Conservation (phyloP, 2,888 invertebrate species). For the Petrolisthes cinctipes region DNA sequence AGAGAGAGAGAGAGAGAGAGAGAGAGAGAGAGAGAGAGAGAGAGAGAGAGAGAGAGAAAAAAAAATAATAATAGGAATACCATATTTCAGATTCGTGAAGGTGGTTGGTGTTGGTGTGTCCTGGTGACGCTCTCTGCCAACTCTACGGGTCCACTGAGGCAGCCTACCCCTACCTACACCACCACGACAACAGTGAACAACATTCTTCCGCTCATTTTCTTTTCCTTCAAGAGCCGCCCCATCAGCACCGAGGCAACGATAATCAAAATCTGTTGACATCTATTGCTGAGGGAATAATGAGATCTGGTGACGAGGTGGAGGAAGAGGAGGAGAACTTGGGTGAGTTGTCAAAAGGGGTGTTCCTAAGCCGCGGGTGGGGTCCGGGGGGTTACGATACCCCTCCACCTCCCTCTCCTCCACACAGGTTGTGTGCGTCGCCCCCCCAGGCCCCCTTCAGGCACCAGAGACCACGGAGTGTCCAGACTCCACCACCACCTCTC, state of each 20-base stretch:
- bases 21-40: not conserved
- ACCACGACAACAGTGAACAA: too few relatives aligned
- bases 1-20: not conserved
- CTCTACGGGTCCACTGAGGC: not conserved
- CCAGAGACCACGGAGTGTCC: not conserved
- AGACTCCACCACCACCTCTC: too few relatives aligned
- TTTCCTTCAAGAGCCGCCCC: too few relatives aligned
- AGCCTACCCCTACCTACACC: too few relatives aligned
- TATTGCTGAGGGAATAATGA: not conserved
- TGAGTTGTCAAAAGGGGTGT: constrained; percentile 39
- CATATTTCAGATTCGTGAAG: not conserved
- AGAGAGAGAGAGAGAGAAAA: not conserved
- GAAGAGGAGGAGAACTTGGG: not conserved
- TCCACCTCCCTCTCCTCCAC: constrained; percentile 18
- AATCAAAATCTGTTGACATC: not conserved
- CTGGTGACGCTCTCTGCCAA: not conserved
- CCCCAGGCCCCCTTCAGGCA: not conserved
- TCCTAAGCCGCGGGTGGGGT: constrained; percentile 58
- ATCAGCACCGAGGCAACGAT: not conserved
- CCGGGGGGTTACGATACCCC: constrained; percentile 53
- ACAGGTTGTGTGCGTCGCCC: constrained; percentile 37
- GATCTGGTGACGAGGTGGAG: not conserved
- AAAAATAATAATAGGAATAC: not conserved
- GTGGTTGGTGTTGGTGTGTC: not conserved
- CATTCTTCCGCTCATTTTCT: too few relatives aligned